These are phyloP conservation scores for Cryptocephalus moraei DNA, from an alignment of 2,888 invertebrate species.

Conservation along the genomic window DNA sequence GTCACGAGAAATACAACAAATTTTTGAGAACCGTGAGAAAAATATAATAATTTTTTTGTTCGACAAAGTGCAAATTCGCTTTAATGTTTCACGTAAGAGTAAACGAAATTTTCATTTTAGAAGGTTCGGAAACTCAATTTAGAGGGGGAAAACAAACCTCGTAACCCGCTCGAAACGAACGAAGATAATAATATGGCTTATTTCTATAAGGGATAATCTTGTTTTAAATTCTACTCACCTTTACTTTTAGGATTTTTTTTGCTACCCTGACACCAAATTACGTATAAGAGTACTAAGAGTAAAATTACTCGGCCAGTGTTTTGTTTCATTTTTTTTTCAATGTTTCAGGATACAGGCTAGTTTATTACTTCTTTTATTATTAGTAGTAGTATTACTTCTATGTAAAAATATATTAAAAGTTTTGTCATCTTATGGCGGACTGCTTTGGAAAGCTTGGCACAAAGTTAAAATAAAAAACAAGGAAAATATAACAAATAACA, in stretches of 20 bases:
- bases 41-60: no score
- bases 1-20: conserved; percentile 7
- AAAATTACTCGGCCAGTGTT: conserved; percentile 43
- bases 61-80: no score
- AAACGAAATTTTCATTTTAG: no score
- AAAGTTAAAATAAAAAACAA: conserved; percentile 20
- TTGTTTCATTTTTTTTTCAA: neutral
- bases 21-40: no score
- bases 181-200: neutral
- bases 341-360: neutral
- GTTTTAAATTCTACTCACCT: conserved; percentile 20
- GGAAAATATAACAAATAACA: conserved; percentile 14
- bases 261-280: conserved; percentile 82
- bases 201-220: neutral
- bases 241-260: conserved; percentile 34
- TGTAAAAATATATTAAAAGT: conserved; percentile 25
- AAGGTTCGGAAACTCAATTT: no score
- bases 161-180: neutral
- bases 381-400: conserved; percentile 9
- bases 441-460: conserved; percentile 26
- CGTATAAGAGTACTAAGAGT: conserved; percentile 69
- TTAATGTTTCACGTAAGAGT: no score
- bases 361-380: neutral
- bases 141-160: no score
- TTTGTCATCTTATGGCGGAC: conserved; percentile 22